A percentile compares a stretch with the other conserved stretches of the same genome.
Conservation (phyloP, 2,797 vertebrate genomes). For the Odontamblyopus lacepedii region DNA sequence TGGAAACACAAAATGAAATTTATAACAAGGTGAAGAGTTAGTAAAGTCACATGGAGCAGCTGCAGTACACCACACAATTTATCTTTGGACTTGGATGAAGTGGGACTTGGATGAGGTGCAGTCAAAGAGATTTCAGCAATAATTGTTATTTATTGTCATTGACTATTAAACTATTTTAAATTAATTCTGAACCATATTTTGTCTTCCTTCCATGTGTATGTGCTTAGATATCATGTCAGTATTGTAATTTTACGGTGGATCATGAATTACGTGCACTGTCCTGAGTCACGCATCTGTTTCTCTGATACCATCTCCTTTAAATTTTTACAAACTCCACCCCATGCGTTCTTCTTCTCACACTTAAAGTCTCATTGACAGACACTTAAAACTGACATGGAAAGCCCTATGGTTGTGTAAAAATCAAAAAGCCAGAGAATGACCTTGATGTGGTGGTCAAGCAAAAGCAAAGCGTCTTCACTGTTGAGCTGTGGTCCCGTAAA, state of each 20-base stretch:
- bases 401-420: conserved; percentile 28
- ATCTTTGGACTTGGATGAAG: not conserved
- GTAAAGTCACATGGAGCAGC: not conserved
- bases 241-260: conserved; percentile 40
- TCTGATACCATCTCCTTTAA: conserved; percentile 43
- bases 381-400: conserved; percentile 53
- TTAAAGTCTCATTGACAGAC: conserved; percentile 43
- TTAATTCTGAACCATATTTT: conserved; percentile 44
- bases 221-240: conserved; percentile 18
- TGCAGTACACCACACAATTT: not conserved
- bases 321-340: conserved; percentile 40
- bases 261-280: conserved; percentile 42
- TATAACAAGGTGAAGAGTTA: conserved; percentile 24
- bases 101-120: not conserved
- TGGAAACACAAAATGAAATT: conserved; percentile 53
- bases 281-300: conserved; percentile 60
- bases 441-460: conserved; percentile 65
- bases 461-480: conserved; percentile 44
- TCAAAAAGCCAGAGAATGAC: conserved; percentile 29
- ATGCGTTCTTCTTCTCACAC: conserved; percentile 36
- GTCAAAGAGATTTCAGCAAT: not conserved
- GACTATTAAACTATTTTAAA: conserved; percentile 17
- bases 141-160: not conserved
- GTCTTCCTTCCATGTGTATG: conserved; percentile 55
- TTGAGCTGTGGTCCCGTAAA: conserved; percentile 51